These are phyloP conservation scores for Metopia argyrocephala DNA, from an alignment of 2,888 invertebrate genomes.

Conservation along the genomic window DNA sequence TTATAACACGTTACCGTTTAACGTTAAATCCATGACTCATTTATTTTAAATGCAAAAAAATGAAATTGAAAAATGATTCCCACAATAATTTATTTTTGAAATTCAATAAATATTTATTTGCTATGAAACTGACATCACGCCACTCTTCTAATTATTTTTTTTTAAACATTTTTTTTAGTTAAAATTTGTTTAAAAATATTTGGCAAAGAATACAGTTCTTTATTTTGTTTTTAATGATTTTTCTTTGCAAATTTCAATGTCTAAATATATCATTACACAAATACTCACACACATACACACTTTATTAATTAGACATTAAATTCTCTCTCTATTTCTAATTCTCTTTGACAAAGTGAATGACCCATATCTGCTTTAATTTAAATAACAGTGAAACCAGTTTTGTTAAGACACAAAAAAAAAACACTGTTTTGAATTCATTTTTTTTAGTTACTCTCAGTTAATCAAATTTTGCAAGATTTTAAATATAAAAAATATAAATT, in stretches of 20 bases:
- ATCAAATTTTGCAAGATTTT: too few species aligned
- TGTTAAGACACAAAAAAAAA: too few species aligned
- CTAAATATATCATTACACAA: slow-evolving; percentile 32
- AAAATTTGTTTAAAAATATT: neutral
- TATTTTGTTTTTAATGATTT: neutral
- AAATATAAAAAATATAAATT: too few species aligned
- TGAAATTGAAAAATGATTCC: neutral
- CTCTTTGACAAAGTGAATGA: neutral
- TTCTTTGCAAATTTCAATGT: slow-evolving; percentile 24
- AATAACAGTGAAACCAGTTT: neutral
- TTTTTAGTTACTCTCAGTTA: too few species aligned
- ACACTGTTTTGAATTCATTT: too few species aligned
- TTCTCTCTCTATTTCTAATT: neutral
- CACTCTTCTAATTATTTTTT: slow-evolving; percentile 36
- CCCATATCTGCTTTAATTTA: neutral
- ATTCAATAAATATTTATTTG: neutral
- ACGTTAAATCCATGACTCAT: slow-evolving; percentile 29
- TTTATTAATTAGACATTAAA: neutral
- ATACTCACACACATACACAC: neutral
- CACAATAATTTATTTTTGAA: neutral
- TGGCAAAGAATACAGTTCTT: neutral
- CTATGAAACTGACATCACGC: slow-evolving; percentile 41
- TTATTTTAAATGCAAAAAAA: slow-evolving; percentile 31
- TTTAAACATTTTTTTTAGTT: neutral
- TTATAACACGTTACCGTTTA: neutral